Evolutionary conservation across 2,797 vertebrate genomes (phyloP).

Genomic region (Coccyzus lansbergi): DNA sequence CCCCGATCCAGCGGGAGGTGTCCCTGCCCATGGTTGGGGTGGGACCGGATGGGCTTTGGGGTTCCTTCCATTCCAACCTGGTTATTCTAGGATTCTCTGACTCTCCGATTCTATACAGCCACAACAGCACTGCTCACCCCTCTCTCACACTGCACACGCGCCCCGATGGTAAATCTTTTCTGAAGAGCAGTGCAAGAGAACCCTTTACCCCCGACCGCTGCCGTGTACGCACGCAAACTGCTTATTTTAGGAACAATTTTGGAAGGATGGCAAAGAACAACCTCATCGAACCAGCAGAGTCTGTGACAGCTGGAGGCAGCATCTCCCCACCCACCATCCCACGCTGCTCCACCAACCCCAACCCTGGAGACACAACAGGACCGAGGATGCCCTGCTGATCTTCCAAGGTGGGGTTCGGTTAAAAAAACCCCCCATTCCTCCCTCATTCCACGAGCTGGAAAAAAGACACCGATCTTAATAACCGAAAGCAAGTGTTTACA

Average conservation of each 20-base stretch:
- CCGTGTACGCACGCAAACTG: background rate
- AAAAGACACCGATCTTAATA: background rate
- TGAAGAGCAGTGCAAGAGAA: accelerated
- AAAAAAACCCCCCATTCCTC: background rate
- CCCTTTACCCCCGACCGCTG: background rate
- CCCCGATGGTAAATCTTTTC: background rate
- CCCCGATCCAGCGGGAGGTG: too few species aligned
- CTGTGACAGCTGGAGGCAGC: background rate
- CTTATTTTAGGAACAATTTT: background rate
- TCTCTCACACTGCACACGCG: background rate
- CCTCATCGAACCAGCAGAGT: accelerated
- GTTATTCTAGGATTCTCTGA: too few species aligned
- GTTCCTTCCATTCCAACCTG: too few species aligned
- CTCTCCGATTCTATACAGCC: background rate
- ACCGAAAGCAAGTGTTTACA: background rate
- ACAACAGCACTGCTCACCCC: background rate
- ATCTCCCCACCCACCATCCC: background rate
- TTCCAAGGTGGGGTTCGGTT: accelerated
- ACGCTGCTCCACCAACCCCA: background rate
- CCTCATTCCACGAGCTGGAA: background rate
- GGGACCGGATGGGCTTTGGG: too few species aligned
- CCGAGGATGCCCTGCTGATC: accelerated
- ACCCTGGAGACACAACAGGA: accelerated
- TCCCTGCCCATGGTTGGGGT: too few species aligned
- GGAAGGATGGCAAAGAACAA: accelerated